These are phyloP conservation scores for Dendronephthya gigantea DNA, from an alignment of 64 coral and sea anemone genomes.

Conservation along the genomic window DNA sequence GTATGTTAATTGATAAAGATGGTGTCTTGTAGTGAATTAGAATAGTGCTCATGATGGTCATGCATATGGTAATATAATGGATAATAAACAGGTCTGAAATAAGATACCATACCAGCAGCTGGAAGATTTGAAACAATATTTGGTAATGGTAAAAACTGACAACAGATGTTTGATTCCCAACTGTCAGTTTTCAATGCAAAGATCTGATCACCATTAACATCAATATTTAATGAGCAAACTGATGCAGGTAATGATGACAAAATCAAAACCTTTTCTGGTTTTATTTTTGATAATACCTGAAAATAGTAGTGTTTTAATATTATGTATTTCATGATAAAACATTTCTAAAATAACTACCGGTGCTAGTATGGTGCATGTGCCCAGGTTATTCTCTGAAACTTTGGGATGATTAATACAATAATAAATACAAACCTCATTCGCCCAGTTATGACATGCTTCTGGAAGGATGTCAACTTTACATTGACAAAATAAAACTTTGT, in stretches of 20 bases:
- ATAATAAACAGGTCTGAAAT: not conserved
- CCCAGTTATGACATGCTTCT: not conserved
- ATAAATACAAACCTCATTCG: not conserved
- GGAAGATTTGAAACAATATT: not conserved
- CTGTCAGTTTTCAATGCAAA: slow-evolving; percentile 6
- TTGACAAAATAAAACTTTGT: slow-evolving; percentile 1
- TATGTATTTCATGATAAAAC: too few relatives aligned
- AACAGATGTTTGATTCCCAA: not conserved
- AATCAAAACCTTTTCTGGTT: not conserved
- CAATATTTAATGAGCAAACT: not conserved
- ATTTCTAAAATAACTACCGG: not conserved
- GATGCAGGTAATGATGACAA: not conserved
- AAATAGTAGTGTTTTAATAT: too few relatives aligned
- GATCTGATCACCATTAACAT: not conserved
- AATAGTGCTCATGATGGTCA: too few relatives aligned
- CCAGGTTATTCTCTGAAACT: not conserved
- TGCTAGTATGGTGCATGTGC: too few relatives aligned
- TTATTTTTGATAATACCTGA: not conserved
- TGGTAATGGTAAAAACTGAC: not conserved
- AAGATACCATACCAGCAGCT: not conserved
- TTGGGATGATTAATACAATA: not conserved
- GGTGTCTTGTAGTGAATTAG: too few relatives aligned
- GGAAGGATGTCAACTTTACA: not conserved
- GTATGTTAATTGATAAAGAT: too few relatives aligned
- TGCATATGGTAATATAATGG: too few relatives aligned